phyloP scores from a whole-genome alignment of 2,888 invertebrate genomes.

The Oscheius myriophilus region DNA sequence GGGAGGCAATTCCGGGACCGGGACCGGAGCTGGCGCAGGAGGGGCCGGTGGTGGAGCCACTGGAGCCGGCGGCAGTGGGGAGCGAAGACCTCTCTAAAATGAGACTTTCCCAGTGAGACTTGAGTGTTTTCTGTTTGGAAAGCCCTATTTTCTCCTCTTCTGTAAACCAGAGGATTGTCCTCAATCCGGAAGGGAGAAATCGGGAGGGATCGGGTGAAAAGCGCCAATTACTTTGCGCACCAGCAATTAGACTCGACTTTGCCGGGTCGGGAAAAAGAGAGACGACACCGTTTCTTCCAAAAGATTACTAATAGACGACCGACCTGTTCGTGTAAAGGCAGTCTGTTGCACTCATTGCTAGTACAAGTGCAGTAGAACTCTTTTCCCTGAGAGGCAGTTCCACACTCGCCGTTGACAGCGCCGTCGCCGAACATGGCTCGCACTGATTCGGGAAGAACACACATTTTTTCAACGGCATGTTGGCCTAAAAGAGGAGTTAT shows the following conservation, averaged over 20 bases:
- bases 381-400: slow-evolving; percentile 30
- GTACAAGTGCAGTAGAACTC: slow-evolving; percentile 60
- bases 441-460: slow-evolving; percentile 56
- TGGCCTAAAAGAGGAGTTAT: slow-evolving; percentile 43
- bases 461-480: slow-evolving; percentile 65
- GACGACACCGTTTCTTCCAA: slow-evolving; percentile 7
- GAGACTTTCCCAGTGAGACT: slow-evolving; percentile 3
- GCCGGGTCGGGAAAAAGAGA: too few relatives aligned
- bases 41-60: slow-evolving; percentile 37
- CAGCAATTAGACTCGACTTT: slow-evolving; percentile 7
- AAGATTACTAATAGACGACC: background rate
- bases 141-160: too few relatives aligned
- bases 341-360: slow-evolving; percentile 53
- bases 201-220: slow-evolving; percentile 19
- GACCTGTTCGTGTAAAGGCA: slow-evolving; percentile 49
- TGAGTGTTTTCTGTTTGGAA: too few relatives aligned
- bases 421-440: slow-evolving; percentile 56
- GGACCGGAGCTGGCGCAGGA: background rate
- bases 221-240: slow-evolving; percentile 10
- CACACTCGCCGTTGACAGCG: slow-evolving; percentile 50
- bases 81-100: slow-evolving; percentile 25
- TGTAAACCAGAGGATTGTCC: slow-evolving; percentile 10
- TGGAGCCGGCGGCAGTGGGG: slow-evolving; percentile 32
- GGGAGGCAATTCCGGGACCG: too few relatives aligned
- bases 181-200: slow-evolving; percentile 7